Evolutionary conservation across 2,888 invertebrate species (phyloP).

Genomic region (Cheilosia vernalis): DNA sequence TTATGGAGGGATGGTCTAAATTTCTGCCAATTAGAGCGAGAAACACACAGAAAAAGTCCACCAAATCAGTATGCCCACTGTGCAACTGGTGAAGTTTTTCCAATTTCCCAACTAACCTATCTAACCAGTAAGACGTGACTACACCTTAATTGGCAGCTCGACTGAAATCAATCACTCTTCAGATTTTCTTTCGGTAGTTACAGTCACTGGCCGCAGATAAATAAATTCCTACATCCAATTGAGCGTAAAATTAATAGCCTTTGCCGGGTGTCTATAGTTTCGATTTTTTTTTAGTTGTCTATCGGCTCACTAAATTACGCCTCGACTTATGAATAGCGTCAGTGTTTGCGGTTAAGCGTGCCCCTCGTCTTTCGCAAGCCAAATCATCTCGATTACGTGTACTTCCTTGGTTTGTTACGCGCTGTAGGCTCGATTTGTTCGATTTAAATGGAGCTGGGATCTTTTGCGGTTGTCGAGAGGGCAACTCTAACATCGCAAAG

Average conservation of each 20-base stretch:
- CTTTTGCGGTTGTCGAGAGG: conserved; percentile 20
- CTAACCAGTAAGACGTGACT: not conserved
- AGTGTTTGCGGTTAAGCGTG: conserved; percentile 13
- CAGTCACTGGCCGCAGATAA: not conserved
- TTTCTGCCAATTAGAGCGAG: not conserved
- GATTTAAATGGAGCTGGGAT: conserved; percentile 29
- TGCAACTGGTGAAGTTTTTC: not conserved
- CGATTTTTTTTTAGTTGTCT: conserved; percentile 8
- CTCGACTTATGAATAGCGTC: not conserved
- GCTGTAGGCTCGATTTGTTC: conserved; percentile 21
- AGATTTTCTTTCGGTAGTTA: conserved; percentile 23
- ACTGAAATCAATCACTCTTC: conserved; percentile 34
- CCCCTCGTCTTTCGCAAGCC: conserved; percentile 1
- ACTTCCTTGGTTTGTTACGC: conserved; percentile 45
- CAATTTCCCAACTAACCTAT: not conserved
- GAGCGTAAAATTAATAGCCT: conserved; percentile 13
- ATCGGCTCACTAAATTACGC: not conserved
- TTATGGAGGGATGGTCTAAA: too few relatives aligned
- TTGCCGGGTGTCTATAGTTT: conserved; percentile 18
- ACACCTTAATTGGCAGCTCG: conserved; percentile 14
- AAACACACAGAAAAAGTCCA: not conserved
- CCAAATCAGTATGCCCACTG: conserved; percentile 4
- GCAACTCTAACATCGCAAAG: conserved; percentile 36
- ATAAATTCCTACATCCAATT: conserved; percentile 29
- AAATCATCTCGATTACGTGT: conserved; percentile 45